Evolutionary conservation across 64 coral and sea anemone genomes (phyloP).

Genomic region (Platygyra sinensis): DNA sequence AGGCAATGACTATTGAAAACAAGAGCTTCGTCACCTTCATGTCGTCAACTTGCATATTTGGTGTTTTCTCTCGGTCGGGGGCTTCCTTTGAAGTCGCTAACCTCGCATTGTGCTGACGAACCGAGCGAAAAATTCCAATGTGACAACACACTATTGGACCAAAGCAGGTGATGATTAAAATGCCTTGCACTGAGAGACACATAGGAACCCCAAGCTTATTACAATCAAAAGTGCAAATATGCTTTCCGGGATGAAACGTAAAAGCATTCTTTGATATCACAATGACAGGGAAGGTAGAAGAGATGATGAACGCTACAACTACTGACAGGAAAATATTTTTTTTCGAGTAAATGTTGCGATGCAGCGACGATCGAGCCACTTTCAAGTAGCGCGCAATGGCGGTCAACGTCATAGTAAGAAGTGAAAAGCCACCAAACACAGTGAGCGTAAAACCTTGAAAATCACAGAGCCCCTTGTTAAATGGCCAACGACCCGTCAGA

Average conservation of each 20-base stretch:
- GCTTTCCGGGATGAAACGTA: slow-evolving; percentile 48
- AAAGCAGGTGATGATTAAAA: slow-evolving; percentile 7
- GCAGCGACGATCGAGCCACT: slow-evolving; percentile 28
- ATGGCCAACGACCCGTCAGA: slow-evolving; percentile 30
- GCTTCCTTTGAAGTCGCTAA: slow-evolving; percentile 6
- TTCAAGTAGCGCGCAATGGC: slow-evolving; percentile 26
- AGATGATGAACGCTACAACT: neutral
- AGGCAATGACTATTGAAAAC: slow-evolving; percentile 33
- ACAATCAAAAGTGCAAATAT: slow-evolving; percentile 27
- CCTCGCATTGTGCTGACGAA: slow-evolving; percentile 9
- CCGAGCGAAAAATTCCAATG: slow-evolving; percentile 22
- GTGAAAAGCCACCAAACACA: slow-evolving; percentile 2
- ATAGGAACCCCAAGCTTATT: neutral
- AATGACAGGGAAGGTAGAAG: neutral
- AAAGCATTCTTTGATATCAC: slow-evolving; percentile 5
- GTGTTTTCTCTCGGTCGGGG: neutral
- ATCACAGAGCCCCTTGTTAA: neutral
- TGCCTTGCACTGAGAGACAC: neutral
- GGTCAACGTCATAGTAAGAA: slow-evolving; percentile 15
- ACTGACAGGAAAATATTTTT: slow-evolving; percentile 17
- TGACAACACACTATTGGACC: slow-evolving; percentile 32
- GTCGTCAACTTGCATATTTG: slow-evolving; percentile 24
- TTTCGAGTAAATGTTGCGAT: slow-evolving; percentile 15
- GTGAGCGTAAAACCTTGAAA: slow-evolving; percentile 44
- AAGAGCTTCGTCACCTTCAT: slow-evolving; percentile 37